Base-by-base conservation (phyloP, 1,140 invertebrate genomes). In the Nasonia vitripennis region DNA sequence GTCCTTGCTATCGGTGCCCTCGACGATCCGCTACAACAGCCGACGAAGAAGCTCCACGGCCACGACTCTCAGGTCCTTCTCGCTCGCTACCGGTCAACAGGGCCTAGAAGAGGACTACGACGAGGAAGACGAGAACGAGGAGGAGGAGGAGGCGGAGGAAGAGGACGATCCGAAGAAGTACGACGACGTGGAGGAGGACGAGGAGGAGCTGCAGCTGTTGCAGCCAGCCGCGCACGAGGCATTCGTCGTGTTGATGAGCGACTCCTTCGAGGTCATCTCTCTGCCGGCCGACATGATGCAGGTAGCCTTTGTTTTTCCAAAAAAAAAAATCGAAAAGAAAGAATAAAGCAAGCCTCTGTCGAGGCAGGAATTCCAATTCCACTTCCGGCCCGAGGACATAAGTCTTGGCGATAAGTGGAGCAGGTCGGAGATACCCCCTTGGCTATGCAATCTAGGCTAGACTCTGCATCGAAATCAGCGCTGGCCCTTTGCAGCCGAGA, bases 171-270 rank as follows among this genome's bases (percentile, higher is more conserved):
- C 75, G 9, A 70, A 85, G 17, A n/a, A 80, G 9, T 37, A 51
- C 1, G 7, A 37, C 6, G 31, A 34, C n/a, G 41, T 9, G 6
- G 37, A 4, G n/a, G 27, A 34, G 23, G 68, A 62, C 34, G 34
- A 67, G 20, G 70, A 68, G 31, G 51, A 55, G 7, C 37, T 51
- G 67, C 31, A n/a, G 10, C 34, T 11, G 86, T 55, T 41, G 81
- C 84, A 78, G 78, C 77, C 71, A 75, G 78, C 31, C 85, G 48
- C 68, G 34, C 51, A 67, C 68, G 91, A 91, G 71, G 93, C 92
- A 84, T 93, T 93, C 82, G 91, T 93, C 87, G 92, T 93, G 90
- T 93, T 93, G 91, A 93, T 93, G 93, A 93, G 92, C 88, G 91
- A 93, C 88, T 93, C 93, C 45, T 93, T 93, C 67, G 93, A 93